These are phyloP conservation scores for Drosophila engyochracea DNA, from an alignment of 2,888 invertebrate genomes.

Conservation along the genomic window DNA sequence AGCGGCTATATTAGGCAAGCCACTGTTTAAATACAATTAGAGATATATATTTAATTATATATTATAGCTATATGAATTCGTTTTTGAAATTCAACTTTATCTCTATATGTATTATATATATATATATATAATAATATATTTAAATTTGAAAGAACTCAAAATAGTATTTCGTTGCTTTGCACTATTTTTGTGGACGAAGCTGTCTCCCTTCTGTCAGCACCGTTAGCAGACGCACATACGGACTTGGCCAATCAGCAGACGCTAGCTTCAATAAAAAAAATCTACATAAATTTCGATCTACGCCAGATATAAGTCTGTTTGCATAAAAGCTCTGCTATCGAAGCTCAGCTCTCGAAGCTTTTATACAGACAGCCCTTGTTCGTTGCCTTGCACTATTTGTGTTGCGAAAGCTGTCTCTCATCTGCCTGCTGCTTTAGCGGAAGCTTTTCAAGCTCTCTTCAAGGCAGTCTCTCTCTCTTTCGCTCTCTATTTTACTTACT, in stretches of 20 bases:
- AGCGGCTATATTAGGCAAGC: background rate
- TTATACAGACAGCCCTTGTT: background rate
- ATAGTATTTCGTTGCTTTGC: no score
- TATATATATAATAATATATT: no score
- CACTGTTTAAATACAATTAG: background rate
- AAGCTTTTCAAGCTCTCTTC: background rate
- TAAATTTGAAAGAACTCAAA: no score
- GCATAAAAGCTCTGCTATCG: background rate
- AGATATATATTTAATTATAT: background rate
- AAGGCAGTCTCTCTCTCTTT: background rate
- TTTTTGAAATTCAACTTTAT: no score
- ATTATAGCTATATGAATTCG: background rate
- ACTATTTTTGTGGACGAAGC: background rate
- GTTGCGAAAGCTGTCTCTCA: background rate
- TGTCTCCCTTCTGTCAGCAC: background rate
- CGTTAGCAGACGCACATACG: background rate
- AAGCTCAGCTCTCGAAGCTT: background rate
- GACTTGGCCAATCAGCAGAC: no score
- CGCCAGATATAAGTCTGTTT: background rate
- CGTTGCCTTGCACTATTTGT: background rate
- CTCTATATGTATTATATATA: no score
- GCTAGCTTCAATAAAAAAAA: no score
- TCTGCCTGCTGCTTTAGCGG: background rate
- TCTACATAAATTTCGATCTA: background rate
- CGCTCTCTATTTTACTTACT: conserved; percentile 30